Evolutionary conservation across 2,888 invertebrate genomes (phyloP), one percentile per base, ranked within the genome.

Genomic region (Diaperis boleti): DNA sequence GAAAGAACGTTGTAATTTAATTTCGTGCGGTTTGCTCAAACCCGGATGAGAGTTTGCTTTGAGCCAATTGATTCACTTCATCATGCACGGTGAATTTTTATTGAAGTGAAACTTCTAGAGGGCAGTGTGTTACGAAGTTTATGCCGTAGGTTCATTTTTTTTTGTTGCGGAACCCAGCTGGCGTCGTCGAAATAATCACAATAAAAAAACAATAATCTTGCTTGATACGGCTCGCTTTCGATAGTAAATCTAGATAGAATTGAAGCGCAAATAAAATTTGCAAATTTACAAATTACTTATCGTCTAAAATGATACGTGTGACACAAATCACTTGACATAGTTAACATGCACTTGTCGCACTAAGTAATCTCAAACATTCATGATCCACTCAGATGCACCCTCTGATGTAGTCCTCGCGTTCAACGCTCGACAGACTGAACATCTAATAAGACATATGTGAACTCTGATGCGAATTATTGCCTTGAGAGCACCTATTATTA

Each of bases 1-100:
- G 17, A 50, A 35, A 10, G 22, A 52, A 52, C 52, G 26, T 52
- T 22, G 26, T 52, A 52, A 39, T 52, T 52, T 18, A 22, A 39
- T 37, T 37, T 15, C 18, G 18, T 35, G 18, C 39, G 22, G 39
- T 33, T 52, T 14, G 22, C 37, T n/a, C 13, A 20, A 39, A 37
- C 37, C 37, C 8, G 22, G 39, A 52, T 39, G 26, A 37, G 37
- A 13, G 50, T 35, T 52, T 52, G 50, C 52, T 35, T 37, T 52
- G 39, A 52, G 13, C 35, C 52, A 35, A 35, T 37, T 52, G 39
- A 52, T 52, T 50, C 37, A 33, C 31, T 47, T 44, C 44, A 44
- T 44, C 26, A 44, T 44, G 10, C 4, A 7, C 5, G 17, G n/a
- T n/a, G 42, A 15, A 42, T 17, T 17, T 42, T 10, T 10, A n/a